phyloP scores from a whole-genome alignment of 2,888 invertebrate genomes.

The Latrodectus elegans region DNA sequence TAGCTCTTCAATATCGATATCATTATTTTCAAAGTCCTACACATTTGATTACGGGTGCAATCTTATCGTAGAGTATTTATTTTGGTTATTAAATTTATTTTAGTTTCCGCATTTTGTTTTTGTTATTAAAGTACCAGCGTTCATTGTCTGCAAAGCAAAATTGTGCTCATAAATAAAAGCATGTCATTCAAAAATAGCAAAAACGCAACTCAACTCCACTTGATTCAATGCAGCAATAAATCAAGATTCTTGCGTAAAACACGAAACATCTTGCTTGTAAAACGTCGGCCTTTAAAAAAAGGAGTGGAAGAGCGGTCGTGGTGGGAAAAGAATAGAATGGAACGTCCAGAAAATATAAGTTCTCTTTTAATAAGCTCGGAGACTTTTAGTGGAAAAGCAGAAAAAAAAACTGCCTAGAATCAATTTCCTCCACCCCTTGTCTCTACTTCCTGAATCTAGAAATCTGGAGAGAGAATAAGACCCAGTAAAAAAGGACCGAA shows the following conservation, averaged over 20 bases:
- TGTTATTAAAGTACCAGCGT: too few species aligned
- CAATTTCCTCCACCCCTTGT: conserved; percentile 26
- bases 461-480: conserved; percentile 9
- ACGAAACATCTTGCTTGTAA: neutral
- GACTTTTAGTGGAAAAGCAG: neutral
- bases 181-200: conserved; percentile 10
- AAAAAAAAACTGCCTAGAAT: conserved; percentile 22
- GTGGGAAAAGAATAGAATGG: neutral
- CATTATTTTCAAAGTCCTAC: too few species aligned
- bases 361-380: conserved; percentile 38
- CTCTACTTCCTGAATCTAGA: neutral
- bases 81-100: neutral
- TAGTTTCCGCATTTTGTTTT: too few species aligned
- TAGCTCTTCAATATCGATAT: too few species aligned
- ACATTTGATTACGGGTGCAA: neutral
- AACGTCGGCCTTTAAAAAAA: neutral
- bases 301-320: neutral
- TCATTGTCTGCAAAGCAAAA: neutral
- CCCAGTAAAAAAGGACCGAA: conserved; percentile 10
- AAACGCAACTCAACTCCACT: neutral
- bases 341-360: conserved; percentile 20
- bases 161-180: conserved; percentile 6
- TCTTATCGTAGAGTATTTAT: neutral
- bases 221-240: conserved; percentile 4
- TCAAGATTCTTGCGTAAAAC: conserved; percentile 2